These are phyloP conservation scores for Pangasius sanitwongsei DNA, from an alignment of 2,797 vertebrate species.

Conservation along the genomic window DNA sequence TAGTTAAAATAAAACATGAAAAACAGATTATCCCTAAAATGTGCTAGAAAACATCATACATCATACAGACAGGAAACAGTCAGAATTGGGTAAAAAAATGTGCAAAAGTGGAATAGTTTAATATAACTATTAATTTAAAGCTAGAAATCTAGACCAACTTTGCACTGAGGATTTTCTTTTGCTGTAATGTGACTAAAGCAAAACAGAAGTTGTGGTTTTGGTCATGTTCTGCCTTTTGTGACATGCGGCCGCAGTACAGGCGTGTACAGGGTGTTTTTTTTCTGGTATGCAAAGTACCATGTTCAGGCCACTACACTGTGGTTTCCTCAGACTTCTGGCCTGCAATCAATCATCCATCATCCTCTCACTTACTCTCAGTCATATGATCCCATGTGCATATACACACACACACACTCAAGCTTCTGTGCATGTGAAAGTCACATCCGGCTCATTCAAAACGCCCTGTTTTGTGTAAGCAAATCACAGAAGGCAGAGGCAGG, in stretches of 20 bases:
- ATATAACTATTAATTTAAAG: neutral
- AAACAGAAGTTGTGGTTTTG: constrained; percentile 23
- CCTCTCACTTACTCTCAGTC: constrained; percentile 37
- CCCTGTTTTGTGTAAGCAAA: constrained; percentile 60
- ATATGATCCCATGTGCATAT: constrained; percentile 38
- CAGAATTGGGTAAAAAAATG: neutral
- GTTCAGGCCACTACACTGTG: constrained; percentile 26
- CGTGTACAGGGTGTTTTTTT: constrained; percentile 18
- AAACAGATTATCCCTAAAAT: neutral
- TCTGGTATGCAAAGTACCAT: constrained; percentile 34
- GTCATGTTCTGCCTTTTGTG: constrained; percentile 5
- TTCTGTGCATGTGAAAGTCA: constrained; percentile 46
- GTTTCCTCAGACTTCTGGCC: constrained; percentile 30
- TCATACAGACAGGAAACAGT: neutral
- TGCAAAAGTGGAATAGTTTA: neutral
- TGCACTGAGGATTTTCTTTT: neutral
- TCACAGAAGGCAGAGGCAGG: constrained; percentile 19
- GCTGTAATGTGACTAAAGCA: neutral
- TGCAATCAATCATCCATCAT: constrained; percentile 6
- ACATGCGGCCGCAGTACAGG: constrained; percentile 15
- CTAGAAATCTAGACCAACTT: neutral
- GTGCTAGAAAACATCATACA: neutral
- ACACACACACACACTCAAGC: constrained; percentile 12
- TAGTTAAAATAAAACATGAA: neutral
- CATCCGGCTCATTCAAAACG: constrained; percentile 60